Conservation (phyloP, 2,888 invertebrate species). For the Lithophane semibrunnea region DNA sequence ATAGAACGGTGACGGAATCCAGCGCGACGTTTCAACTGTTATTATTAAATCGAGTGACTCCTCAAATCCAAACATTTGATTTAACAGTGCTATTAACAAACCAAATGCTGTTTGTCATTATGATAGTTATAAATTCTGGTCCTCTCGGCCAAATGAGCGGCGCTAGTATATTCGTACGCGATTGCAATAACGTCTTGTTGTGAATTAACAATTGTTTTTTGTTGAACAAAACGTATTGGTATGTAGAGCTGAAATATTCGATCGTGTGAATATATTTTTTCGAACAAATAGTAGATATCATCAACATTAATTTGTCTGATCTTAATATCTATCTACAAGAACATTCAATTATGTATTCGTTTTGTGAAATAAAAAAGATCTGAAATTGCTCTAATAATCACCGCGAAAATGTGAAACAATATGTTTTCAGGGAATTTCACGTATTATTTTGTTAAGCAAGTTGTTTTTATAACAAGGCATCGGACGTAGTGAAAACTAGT, state of each 20-base stretch:
- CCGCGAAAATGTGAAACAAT: background rate
- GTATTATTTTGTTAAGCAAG: background rate
- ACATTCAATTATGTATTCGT: slow-evolving; percentile 6
- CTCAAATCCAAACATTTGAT: slow-evolving; percentile 73
- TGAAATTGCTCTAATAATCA: background rate
- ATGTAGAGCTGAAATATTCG: slow-evolving; percentile 33
- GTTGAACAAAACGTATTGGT: slow-evolving; percentile 34
- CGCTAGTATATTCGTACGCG: slow-evolving; percentile 55
- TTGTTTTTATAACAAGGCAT: background rate
- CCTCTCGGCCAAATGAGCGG: slow-evolving; percentile 50
- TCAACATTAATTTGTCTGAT: slow-evolving; percentile 18
- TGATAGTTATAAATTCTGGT: slow-evolving; percentile 65
- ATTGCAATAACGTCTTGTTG: slow-evolving; percentile 45
- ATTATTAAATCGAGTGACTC: slow-evolving; percentile 68
- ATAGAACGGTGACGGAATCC: slow-evolving; percentile 49
- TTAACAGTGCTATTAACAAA: slow-evolving; percentile 69
- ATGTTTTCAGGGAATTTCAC: background rate
- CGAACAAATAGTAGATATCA: slow-evolving; percentile 1
- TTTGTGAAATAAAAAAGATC: slow-evolving; percentile 7
- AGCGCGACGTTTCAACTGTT: slow-evolving; percentile 54
- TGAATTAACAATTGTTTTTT: slow-evolving; percentile 44
- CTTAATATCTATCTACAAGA: background rate
- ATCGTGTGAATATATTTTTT: slow-evolving; percentile 53
- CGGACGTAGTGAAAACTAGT: background rate
- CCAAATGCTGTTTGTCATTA: slow-evolving; percentile 67